These are phyloP conservation scores for Arenaria interpres DNA, from an alignment of 2,113 vertebrate genomes.

Conservation along the genomic window DNA sequence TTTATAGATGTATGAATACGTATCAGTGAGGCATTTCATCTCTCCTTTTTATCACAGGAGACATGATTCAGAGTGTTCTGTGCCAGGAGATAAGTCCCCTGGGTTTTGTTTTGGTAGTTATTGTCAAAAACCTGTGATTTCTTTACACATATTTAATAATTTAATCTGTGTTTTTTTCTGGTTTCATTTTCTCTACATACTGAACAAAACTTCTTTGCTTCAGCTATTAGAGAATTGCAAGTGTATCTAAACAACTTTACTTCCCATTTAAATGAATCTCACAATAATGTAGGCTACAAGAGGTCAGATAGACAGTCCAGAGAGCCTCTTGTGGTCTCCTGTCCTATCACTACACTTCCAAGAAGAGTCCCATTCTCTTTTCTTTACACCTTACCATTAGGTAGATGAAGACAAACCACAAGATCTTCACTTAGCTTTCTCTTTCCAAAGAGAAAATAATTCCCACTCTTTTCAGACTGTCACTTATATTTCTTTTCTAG, in stretches of 20 bases:
- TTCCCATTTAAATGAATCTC: background rate
- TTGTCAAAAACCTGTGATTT: background rate
- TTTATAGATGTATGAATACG: background rate
- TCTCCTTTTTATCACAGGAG: background rate
- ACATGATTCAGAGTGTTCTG: background rate
- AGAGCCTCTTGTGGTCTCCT: background rate
- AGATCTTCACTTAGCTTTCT: background rate
- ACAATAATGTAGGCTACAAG: background rate
- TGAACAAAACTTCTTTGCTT: background rate
- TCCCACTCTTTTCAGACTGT: background rate
- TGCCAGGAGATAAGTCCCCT: background rate
- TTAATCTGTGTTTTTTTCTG: background rate
- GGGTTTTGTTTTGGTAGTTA: background rate
- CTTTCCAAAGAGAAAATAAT: background rate
- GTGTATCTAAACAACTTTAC: background rate
- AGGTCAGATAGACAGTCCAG: background rate
- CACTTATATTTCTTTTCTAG: background rate
- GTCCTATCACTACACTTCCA: background rate
- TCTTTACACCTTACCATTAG: background rate
- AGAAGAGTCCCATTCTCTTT: background rate
- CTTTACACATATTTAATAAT: background rate
- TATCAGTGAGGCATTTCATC: background rate
- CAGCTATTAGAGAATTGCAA: background rate
- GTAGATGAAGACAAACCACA: background rate
- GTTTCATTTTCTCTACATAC: background rate